These are phyloP conservation scores for Hyperopisus bebe DNA, from an alignment of 2,113 vertebrate genomes.

Conservation along the genomic window DNA sequence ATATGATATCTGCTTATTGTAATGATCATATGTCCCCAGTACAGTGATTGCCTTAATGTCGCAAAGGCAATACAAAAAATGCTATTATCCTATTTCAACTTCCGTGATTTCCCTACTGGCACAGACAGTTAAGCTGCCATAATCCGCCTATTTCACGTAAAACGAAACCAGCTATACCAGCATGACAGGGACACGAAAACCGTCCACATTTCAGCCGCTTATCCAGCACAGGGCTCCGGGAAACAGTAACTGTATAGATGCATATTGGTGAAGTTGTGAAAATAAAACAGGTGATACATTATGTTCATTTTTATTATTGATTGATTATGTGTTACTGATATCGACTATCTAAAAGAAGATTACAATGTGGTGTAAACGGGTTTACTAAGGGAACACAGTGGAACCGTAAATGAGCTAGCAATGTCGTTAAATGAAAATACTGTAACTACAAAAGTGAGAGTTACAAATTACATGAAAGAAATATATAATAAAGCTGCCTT, in stretches of 20 bases:
- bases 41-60: background rate
- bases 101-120: background rate
- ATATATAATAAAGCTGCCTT: background rate
- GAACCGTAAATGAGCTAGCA: background rate
- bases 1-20: background rate
- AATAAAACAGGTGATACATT: background rate
- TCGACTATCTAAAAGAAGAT: background rate
- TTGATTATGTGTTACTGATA: background rate
- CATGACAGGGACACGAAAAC: background rate
- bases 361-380: background rate
- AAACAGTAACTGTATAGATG: background rate
- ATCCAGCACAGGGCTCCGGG: background rate
- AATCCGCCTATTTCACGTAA: background rate
- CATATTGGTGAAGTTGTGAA: background rate
- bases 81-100: background rate
- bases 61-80: background rate
- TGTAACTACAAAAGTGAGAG: background rate
- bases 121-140: background rate
- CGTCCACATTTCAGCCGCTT: background rate
- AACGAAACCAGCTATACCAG: background rate
- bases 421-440: background rate
- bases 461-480: background rate
- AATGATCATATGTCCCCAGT: background rate
- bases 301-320: background rate
- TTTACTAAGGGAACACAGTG: background rate